Percentiles rank a stretch among this genome's conserved stretches.
Evolutionary conservation across 2,888 invertebrate species (phyloP).

Genomic region (Eulithis prunata): DNA sequence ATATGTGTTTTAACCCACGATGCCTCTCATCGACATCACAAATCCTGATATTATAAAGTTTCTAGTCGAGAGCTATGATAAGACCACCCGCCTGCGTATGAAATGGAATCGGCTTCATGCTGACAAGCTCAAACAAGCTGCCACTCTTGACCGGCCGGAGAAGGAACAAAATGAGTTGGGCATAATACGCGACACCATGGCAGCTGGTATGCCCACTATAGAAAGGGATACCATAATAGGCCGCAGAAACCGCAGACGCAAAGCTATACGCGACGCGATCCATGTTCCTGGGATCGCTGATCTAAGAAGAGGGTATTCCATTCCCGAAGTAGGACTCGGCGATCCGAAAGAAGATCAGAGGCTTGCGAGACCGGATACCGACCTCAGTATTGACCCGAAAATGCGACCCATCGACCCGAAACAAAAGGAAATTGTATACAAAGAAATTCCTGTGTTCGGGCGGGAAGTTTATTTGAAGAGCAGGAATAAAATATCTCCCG

Average conservation of each 20-base stretch:
- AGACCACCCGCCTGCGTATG: conserved; percentile 55
- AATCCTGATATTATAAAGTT: conserved; percentile 59
- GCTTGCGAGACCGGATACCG: conserved; percentile 51
- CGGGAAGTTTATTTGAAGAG: conserved; percentile 53
- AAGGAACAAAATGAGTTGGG: conserved; percentile 48
- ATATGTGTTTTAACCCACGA: conserved; percentile 34
- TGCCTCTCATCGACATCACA: conserved; percentile 57
- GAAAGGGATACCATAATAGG: conserved; percentile 48
- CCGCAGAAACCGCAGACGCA: conserved; percentile 44
- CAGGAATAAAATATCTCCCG: conserved; percentile 50
- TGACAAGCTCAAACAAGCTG: conserved; percentile 50
- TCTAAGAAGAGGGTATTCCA: conserved; percentile 53
- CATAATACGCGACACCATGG: conserved; percentile 43
- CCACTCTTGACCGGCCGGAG: conserved; percentile 50
- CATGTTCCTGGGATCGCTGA: conserved; percentile 44
- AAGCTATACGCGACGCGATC: conserved; percentile 48
- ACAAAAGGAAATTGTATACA: conserved; percentile 51
- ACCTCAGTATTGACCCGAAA: conserved; percentile 49
- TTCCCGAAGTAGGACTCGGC: conserved; percentile 56
- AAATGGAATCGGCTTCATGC: conserved; percentile 51
- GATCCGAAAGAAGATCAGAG: conserved; percentile 55
- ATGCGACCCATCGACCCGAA: conserved; percentile 56
- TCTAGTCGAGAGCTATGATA: conserved; percentile 59
- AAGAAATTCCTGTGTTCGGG: conserved; percentile 54
- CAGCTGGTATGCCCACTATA: conserved; percentile 49